Percentiles rank a stretch among this genome's conserved stretches.
phyloP scores from a whole-genome alignment of 2,113 vertebrate species.

The Columbina picui region DNA sequence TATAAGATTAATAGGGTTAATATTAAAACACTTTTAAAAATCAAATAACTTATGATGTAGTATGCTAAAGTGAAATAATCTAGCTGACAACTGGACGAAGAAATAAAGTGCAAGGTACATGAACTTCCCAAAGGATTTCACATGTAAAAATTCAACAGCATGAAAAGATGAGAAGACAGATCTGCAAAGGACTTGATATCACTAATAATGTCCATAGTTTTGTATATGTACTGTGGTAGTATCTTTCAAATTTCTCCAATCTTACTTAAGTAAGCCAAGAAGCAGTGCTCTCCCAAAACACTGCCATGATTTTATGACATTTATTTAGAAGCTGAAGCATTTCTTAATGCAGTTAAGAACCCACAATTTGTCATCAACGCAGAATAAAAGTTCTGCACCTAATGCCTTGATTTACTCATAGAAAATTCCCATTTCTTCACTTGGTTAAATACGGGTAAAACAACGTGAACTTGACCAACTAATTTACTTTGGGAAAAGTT shows the following conservation, averaged over 20 bases:
- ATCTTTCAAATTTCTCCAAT: background rate
- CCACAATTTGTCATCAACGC: background rate
- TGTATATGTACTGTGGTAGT: background rate
- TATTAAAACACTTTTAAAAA: background rate
- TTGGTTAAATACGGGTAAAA: background rate
- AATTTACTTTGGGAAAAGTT: constrained; percentile 1
- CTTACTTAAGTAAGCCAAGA: background rate
- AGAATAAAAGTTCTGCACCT: background rate
- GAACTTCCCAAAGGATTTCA: background rate
- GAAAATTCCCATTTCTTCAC: background rate
- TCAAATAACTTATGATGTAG: background rate
- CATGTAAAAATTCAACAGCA: background rate
- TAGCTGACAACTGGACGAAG: background rate
- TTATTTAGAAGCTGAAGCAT: background rate
- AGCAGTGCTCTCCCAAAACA: background rate
- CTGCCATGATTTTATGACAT: background rate
- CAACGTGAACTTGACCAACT: background rate
- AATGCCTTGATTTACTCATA: background rate
- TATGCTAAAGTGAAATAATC: background rate
- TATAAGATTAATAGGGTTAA: background rate
- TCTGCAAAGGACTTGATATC: background rate
- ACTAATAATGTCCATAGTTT: background rate
- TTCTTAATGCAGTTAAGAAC: background rate
- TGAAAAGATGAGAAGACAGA: background rate
- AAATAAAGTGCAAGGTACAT: background rate